Base-by-base conservation (phyloP, 2,888 invertebrate genomes). In the Drosophila niveifrons region DNA sequence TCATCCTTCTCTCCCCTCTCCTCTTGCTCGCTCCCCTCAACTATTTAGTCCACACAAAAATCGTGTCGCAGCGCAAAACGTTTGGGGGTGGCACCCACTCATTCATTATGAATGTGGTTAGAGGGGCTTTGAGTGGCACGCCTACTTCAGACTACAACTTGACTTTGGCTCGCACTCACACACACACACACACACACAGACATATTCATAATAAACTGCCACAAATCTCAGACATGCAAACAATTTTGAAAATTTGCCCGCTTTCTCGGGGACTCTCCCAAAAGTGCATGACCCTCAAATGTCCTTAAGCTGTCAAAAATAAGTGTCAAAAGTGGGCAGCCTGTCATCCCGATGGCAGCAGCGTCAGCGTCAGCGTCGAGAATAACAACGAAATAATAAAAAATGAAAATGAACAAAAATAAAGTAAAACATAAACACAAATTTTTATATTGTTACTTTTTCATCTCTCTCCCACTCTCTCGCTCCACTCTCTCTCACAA, bases 251-350 rank as follows among this genome's bases (percentile, higher is more conserved):
- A 73, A 73, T 74, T 74, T 61, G 34, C 50, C 50, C 50, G 11
- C 13, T 39, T 13, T 39, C 13, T 13, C 23, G 39, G 8, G 13
- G 39, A 39, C 39, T 51, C 48, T 56, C 10, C 34, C 47, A 44
- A 56, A 69, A 76, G 69, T 76, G 72, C 76, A 80, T 84, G 83
- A 84, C 83, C 83, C 83, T 78, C 83, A 84, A 84, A 84, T 84
- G 83, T 84, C 83, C 83, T 84, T 84, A 84, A 84, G 82, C 80
- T 84, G 82, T 82, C 84, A 82, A 69, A 84, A 83, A 83, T 83
- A 78, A 83, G 81, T 80, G 81, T 79, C 80, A 83, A 79, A 80
- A 78, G 72, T 71, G 66, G 72, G 69, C 66, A 62, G 63, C 50
- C 53, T 29, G 43, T 36, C 36, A 36, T 36, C 36, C 41, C 34